A percentile compares a stretch with the other conserved stretches of the same genome.
Evolutionary conservation across 2,888 invertebrate genomes (phyloP).

Genomic region (Dromius quadrimaculatus): DNA sequence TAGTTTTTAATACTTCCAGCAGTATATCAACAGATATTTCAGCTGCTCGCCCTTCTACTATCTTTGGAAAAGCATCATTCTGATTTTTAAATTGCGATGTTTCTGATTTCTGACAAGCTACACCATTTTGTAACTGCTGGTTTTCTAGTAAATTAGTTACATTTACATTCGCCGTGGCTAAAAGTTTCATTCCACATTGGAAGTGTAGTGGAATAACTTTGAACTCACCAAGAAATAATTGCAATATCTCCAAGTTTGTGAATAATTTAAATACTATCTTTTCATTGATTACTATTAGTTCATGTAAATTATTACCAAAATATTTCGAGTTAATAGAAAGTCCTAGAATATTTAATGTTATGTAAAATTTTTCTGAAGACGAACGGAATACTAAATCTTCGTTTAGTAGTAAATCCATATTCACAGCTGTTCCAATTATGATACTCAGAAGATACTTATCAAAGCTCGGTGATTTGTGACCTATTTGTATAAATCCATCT

Average conservation of each 20-base stretch:
- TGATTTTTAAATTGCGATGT: no score
- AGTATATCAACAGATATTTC: neutral
- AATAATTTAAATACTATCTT: slow-evolving; percentile 60
- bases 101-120: no score
- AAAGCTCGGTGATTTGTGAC: slow-evolving; percentile 61
- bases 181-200: slow-evolving; percentile 59
- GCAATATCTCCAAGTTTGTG: slow-evolving; percentile 59
- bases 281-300: slow-evolving; percentile 61
- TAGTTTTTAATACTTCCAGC: neutral
- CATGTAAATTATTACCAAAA: slow-evolving; percentile 61
- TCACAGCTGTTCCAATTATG: slow-evolving; percentile 70
- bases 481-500: slow-evolving; percentile 72
- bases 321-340: slow-evolving; percentile 63
- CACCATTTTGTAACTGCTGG: neutral
- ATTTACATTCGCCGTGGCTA: slow-evolving; percentile 61
- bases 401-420: slow-evolving; percentile 69
- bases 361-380: slow-evolving; percentile 60
- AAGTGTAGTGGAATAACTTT: slow-evolving; percentile 61
- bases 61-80: no score
- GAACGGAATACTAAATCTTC: slow-evolving; percentile 62
- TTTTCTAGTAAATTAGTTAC: slow-evolving; percentile 48
- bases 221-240: slow-evolving; percentile 59
- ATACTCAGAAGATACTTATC: slow-evolving; percentile 66
- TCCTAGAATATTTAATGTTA: slow-evolving; percentile 63
- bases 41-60: neutral